These are phyloP conservation scores for Suricata suricatta DNA, from an alignment of 2,113 vertebrate species.

Conservation along the genomic window DNA sequence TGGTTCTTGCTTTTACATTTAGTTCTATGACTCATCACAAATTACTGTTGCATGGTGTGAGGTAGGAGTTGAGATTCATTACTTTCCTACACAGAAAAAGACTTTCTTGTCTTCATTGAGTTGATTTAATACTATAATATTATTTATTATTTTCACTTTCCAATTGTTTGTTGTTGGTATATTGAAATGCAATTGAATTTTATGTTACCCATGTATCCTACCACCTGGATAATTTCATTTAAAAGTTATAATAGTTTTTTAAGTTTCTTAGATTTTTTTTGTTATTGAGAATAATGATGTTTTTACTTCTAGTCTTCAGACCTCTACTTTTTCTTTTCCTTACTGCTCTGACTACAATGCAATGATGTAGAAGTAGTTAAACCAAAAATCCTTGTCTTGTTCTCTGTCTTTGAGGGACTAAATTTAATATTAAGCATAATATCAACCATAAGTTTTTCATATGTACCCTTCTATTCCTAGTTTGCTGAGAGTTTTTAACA, in stretches of 20 bases:
- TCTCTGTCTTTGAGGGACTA: background rate
- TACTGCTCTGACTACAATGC: background rate
- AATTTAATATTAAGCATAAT: background rate
- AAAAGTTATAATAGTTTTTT: background rate
- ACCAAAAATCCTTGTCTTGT: background rate
- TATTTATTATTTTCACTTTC: background rate
- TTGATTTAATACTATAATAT: slow-evolving; percentile 11
- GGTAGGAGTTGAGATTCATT: background rate
- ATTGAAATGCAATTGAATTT: slow-evolving; percentile 20
- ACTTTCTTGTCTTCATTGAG: background rate
- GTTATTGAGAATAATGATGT: background rate
- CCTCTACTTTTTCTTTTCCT: background rate
- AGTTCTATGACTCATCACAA: background rate
- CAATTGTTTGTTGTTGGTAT: background rate
- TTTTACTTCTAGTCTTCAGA: background rate
- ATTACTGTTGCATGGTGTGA: background rate
- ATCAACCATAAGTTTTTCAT: background rate
- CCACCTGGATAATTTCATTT: background rate
- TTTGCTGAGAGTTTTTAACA: background rate
- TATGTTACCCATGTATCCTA: background rate
- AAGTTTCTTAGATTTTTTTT: background rate
- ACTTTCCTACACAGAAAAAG: background rate
- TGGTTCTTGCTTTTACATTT: slow-evolving; percentile 20
- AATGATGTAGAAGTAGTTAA: background rate
- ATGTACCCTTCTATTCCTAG: background rate